Conservation (phyloP, 1,140 invertebrate genomes). For the Eupeodes corollae region DNA sequence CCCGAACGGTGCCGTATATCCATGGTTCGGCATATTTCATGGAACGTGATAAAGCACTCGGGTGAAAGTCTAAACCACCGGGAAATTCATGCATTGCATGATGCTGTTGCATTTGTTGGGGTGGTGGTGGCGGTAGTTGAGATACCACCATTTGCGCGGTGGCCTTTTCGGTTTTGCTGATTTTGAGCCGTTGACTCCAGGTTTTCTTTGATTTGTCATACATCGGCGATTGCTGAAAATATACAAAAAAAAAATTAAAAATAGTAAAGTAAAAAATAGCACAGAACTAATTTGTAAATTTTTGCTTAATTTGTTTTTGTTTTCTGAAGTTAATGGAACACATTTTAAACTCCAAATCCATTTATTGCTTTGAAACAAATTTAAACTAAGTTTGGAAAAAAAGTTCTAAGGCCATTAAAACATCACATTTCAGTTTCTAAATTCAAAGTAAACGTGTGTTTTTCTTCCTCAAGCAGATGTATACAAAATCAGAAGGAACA, state of each 20-base stretch:
- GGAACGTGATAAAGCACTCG: conserved; percentile 55
- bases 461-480: too few species aligned
- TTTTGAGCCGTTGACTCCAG: conserved; percentile 39
- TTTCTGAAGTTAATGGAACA: too few species aligned
- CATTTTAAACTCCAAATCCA: too few species aligned
- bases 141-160: conserved; percentile 15
- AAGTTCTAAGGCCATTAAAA: too few species aligned
- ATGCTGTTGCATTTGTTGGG: conserved; percentile 11
- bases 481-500: too few species aligned
- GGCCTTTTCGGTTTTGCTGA: conserved; percentile 37
- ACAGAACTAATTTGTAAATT: too few species aligned
- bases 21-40: conserved; percentile 75
- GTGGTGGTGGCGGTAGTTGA: conserved; percentile 15
- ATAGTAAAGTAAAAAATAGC: too few species aligned
- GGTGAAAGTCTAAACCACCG: conserved; percentile 25
- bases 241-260: not conserved
- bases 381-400: too few species aligned
- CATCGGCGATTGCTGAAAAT: conserved; percentile 23
- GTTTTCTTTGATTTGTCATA: conserved; percentile 40
- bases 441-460: too few species aligned
- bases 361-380: too few species aligned
- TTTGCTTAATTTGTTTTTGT: too few species aligned
- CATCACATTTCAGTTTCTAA: too few species aligned
- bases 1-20: conserved; percentile 63
- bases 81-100: conserved; percentile 3